Conservation (phyloP, 1,140 invertebrate species). For the Thaumatotibia leucotreta region DNA sequence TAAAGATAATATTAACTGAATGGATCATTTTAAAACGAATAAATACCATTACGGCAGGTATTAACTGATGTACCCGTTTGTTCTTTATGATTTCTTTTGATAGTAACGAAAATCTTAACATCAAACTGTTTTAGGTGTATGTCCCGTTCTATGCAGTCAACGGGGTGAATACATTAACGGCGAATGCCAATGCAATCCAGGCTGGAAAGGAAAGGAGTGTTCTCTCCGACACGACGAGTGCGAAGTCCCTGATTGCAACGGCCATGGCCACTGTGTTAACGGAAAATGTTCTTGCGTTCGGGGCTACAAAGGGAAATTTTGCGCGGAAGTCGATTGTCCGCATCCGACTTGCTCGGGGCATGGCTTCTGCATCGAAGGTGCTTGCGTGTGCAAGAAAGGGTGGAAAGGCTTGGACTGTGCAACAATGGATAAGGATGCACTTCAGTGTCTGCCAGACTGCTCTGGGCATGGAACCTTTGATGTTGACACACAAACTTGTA, state of each 20-base stretch:
- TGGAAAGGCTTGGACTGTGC: slow-evolving; percentile 96
- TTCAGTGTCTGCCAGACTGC: slow-evolving; percentile 96
- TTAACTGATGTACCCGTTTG: too few species aligned
- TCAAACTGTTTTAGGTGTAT: slow-evolving; percentile 86
- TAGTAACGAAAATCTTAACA: too few species aligned
- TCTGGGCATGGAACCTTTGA: slow-evolving; percentile 96
- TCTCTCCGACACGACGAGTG: slow-evolving; percentile 94
- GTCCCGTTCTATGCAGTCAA: slow-evolving; percentile 96
- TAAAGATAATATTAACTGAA: background rate
- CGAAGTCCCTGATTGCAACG: slow-evolving; percentile 95
- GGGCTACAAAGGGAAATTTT: slow-evolving; percentile 95
- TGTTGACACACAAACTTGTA: slow-evolving; percentile 92
- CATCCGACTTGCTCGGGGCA: slow-evolving; percentile 96
- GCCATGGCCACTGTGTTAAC: slow-evolving; percentile 95
- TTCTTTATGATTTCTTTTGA: too few species aligned
- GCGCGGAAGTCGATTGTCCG: slow-evolving; percentile 94
- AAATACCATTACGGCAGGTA: too few species aligned
- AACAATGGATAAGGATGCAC: slow-evolving; percentile 93
- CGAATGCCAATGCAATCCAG: slow-evolving; percentile 96
- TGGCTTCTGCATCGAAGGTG: slow-evolving; percentile 95
- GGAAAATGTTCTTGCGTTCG: slow-evolving; percentile 95
- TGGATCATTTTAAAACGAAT: background rate
- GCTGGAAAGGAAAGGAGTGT: slow-evolving; percentile 98
- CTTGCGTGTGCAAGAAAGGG: slow-evolving; percentile 98
- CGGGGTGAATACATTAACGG: slow-evolving; percentile 97